Base-by-base conservation (phyloP, 2,888 invertebrate genomes). In the Nemotelus nigrinus region DNA sequence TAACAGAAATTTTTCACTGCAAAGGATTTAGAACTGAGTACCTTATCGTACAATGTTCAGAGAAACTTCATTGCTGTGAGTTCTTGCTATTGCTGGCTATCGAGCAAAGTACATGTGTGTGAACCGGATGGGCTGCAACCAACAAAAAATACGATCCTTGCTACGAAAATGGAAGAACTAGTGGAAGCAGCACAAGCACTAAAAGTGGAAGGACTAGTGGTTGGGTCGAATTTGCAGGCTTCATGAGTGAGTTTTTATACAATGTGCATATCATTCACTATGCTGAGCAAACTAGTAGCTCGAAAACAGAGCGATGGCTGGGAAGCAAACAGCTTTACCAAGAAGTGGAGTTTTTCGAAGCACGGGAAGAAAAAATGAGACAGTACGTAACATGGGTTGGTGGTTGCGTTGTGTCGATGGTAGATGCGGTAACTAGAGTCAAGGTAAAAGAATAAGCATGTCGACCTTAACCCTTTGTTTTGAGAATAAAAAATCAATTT, bases 191-290 rank as follows among this genome's bases (percentile, higher is more conserved):
- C 25, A 25, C 25, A 25, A 25, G 25, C 25, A 25, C 25, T 25
- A 25, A 25, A 25, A 25, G 25, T 25, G 25, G 25, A 25, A 25
- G 25, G 25, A 25, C 25, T 25, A 25, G 25, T 25, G 25, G 25
- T 25, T 25, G 25, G 25, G 25, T 60, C 60, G 60, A 43, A 39
- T 43, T 47, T 39, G 65, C 8, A 65, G 44, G 7, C 53, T 53
- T 6, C 65, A 63, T 63, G 63, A 41, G 55, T 71, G 8, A 43
- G 57, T 71, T 43, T 43, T 41, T 71, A 4, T 57, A 41, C 50
- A 63, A 39, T 50, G 60, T 60, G 60, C 74, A 72, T 72, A 74
- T 74, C 74, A 74, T 60, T 74, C 63, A 63, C 7, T n/a, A 55
- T 74, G 57, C 10, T 57, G n/a, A 39, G 41, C 25, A 25, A 25